Conservation (phyloP, 2,797 vertebrate species). For the Ispidina lecontei region DNA sequence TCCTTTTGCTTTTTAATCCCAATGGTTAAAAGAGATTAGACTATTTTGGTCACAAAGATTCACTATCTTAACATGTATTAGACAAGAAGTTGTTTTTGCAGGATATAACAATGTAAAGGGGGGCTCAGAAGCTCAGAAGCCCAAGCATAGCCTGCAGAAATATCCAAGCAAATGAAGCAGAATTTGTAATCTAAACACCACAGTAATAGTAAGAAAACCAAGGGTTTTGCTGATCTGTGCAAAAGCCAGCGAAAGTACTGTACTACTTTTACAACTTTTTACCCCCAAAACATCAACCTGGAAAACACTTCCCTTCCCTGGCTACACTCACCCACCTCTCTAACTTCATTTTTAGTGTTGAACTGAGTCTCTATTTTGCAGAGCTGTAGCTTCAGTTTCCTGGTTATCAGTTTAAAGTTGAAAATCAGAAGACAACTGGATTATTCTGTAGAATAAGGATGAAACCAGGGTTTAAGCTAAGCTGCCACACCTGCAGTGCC, state of each 20-base stretch:
- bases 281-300: background rate
- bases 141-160: background rate
- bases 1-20: background rate
- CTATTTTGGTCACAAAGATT: background rate
- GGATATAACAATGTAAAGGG: background rate
- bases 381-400: background rate
- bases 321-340: background rate
- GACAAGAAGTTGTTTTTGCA: background rate
- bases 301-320: background rate
- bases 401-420: background rate
- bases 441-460: background rate
- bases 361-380: background rate
- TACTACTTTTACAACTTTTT: background rate
- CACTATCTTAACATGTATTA: background rate
- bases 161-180: background rate
- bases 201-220: background rate
- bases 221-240: background rate
- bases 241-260: background rate
- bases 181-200: background rate
- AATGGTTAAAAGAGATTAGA: background rate
- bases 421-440: background rate
- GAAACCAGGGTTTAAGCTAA: conserved; percentile 28
- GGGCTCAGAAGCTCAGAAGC: background rate
- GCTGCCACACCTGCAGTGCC: conserved; percentile 65
- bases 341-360: background rate